A percentile compares a stretch with the other conserved stretches of the same genome.
phyloP scores from a whole-genome alignment of 2,888 invertebrate species.

The Cactoblastis cactorum region DNA sequence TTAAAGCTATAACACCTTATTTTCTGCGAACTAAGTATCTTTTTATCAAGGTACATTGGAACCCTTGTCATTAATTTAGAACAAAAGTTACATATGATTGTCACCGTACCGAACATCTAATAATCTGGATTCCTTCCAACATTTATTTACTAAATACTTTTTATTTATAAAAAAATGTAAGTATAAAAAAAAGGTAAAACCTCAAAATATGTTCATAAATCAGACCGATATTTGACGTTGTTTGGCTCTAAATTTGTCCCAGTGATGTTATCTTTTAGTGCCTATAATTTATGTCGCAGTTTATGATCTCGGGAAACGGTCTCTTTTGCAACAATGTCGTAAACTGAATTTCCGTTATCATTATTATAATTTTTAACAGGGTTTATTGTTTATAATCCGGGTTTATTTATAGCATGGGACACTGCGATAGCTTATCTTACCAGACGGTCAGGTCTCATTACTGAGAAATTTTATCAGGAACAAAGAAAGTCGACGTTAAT shows the following conservation, averaged over 20 bases:
- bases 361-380: conserved; percentile 26
- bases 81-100: too few species aligned
- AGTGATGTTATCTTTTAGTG: background rate
- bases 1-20: too few species aligned
- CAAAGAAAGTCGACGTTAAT: conserved; percentile 30
- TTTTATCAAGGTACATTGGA: too few species aligned
- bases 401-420: conserved; percentile 46
- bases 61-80: too few species aligned
- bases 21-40: too few species aligned
- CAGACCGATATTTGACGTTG: background rate
- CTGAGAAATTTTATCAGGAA: conserved; percentile 40
- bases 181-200: too few species aligned
- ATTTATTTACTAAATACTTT: too few species aligned
- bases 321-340: conserved; percentile 35
- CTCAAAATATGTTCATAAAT: background rate
- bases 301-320: conserved; percentile 30
- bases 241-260: background rate
- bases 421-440: conserved; percentile 52
- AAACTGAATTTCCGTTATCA: conserved; percentile 41
- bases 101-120: too few species aligned
- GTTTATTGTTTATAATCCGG: conserved; percentile 50
- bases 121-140: too few species aligned
- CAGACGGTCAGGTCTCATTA: conserved; percentile 34
- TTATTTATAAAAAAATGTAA: too few species aligned
- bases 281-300: background rate